These are phyloP conservation scores for Siniperca scherzeri DNA, from an alignment of 2,797 vertebrate genomes.

Conservation along the genomic window DNA sequence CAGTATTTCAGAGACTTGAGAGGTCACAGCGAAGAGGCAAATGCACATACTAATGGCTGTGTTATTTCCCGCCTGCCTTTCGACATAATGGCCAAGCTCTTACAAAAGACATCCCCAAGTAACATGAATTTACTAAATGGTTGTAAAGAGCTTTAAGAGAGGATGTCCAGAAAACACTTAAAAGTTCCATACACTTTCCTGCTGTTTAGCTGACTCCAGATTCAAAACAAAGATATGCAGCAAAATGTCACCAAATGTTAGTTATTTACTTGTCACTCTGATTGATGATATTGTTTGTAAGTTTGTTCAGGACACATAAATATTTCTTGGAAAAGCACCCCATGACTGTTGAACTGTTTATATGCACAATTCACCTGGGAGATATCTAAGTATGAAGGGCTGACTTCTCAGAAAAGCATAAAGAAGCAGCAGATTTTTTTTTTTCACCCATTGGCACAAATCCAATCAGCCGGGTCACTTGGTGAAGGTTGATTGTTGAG, in stretches of 20 bases:
- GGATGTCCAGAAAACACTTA: conserved; percentile 21
- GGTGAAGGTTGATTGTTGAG: conserved; percentile 51
- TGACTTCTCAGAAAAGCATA: conserved; percentile 50
- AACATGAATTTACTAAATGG: conserved; percentile 49
- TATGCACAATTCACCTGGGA: conserved; percentile 32
- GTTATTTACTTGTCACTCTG: conserved; percentile 4
- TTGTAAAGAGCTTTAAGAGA: conserved; percentile 50
- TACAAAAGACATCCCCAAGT: conserved; percentile 41
- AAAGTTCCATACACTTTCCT: conserved; percentile 34
- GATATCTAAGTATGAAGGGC: neutral
- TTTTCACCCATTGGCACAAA: conserved; percentile 37
- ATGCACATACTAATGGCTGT: conserved; percentile 75
- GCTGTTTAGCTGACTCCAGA: neutral
- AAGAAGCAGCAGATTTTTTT: conserved; percentile 8
- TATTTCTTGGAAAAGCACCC: conserved; percentile 38
- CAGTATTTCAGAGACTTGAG: conserved; percentile 41
- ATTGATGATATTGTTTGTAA: conserved; percentile 20
- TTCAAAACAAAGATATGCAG: conserved; percentile 17
- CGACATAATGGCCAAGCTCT: conserved; percentile 69
- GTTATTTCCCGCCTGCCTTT: conserved; percentile 66
- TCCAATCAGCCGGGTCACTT: conserved; percentile 39
- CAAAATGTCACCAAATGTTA: conserved; percentile 7
- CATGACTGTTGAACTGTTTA: conserved; percentile 31
- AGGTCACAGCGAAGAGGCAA: conserved; percentile 43
- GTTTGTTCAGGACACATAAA: conserved; percentile 11